phyloP scores from a whole-genome alignment of 1,140 invertebrate species.

The Drosophila lini region DNA sequence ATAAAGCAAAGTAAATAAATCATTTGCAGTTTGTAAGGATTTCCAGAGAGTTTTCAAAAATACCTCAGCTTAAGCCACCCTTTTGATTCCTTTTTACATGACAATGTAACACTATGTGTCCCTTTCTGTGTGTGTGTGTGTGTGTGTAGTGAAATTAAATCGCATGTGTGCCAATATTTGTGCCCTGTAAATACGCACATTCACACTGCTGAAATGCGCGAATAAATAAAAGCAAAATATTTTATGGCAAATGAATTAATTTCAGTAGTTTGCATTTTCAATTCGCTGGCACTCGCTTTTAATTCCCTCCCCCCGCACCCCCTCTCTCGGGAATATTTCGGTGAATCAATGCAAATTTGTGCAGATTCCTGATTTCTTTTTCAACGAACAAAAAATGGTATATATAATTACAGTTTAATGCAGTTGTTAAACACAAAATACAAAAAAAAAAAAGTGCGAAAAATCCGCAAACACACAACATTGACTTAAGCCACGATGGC shows the following conservation, averaged over 20 bases:
- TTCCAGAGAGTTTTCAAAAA: background rate
- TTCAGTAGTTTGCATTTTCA: constrained; percentile 65
- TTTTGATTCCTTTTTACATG: no score
- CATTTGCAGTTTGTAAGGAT: background rate
- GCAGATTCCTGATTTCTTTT: constrained; percentile 32
- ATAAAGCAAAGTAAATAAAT: background rate
- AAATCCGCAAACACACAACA: constrained; percentile 33
- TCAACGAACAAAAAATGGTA: background rate
- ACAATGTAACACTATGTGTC: background rate
- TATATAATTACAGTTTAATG: constrained; percentile 66
- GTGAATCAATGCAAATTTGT: constrained; percentile 41
- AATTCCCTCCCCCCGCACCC: background rate
- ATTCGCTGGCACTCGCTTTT: constrained; percentile 16
- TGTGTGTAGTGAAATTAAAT: constrained; percentile 61
- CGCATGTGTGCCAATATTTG: constrained; percentile 65
- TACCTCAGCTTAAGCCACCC: constrained; percentile 12
- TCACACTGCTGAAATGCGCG: constrained; percentile 33
- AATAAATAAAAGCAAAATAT: constrained; percentile 73
- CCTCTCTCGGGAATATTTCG: constrained; percentile 15
- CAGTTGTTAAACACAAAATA: constrained; percentile 33
- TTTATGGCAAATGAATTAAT: constrained; percentile 72
- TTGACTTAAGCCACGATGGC: constrained; percentile 48
- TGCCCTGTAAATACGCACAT: constrained; percentile 31
- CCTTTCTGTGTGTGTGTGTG: background rate
- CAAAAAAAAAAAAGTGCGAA: constrained; percentile 18